Evolutionary conservation across 2,888 invertebrate species (phyloP), one percentile per base, ranked within the genome.

Genomic region (Amphipoea lucens): DNA sequence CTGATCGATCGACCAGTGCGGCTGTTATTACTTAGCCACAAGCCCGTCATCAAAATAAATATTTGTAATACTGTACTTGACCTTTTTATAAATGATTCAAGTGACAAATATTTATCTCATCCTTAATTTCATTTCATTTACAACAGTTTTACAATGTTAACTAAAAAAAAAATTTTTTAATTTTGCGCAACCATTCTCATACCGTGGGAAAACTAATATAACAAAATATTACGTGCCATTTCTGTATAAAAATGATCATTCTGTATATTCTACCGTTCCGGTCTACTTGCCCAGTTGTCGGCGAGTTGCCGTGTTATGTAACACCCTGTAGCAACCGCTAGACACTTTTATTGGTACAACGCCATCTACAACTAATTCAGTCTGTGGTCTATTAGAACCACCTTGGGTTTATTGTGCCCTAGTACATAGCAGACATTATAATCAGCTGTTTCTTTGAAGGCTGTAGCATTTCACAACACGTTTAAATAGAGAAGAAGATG

Each of bases 201-300:
- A 29, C 40, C 84, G 48, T 87, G 74, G 67, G 74, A 78, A 84
- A 71, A 54, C 14, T 14, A 36, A 29, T 57, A 3, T 45, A 12
- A 66, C 9, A 42, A 20, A 66, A 80, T 71, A 68, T 65, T 63
- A 54, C 51, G 17, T 70, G 54, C 79, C 4, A 87, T 83, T 83
- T 77, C 17, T 66, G 36, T 29, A 54, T 67, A 45, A 87, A 89
- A 88, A 89, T 84, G 67, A 92, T 80, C 95, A 91, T 45, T 84
- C 95, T 95, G 94, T 96, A 94, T 89, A 91, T 76, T 71, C 76
- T 62, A 81, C 71, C 92, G 95, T 96, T 96, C 95, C 96, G 95
- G 95, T 96, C 96, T 95, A 96, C 92, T 96, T 96, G 92, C 85
- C 90, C 88, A 88, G 92, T 94, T 93, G 93, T 92, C 92, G 90